Conservation (phyloP, 2,888 invertebrate genomes). For the Drosophila greeni region DNA sequence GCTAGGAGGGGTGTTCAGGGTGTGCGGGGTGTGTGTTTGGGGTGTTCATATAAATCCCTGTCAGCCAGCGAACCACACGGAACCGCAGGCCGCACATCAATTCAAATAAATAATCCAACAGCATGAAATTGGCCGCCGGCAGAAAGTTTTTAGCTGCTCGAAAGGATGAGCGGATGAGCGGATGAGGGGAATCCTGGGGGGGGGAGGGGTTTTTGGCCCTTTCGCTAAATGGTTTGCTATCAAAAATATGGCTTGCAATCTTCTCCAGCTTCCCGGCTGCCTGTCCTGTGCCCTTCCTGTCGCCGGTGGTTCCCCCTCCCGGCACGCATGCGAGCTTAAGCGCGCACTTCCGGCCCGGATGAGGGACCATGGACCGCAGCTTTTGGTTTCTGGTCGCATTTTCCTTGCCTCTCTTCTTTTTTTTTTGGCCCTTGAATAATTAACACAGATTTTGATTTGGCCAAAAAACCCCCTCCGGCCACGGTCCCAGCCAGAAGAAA, state of each 20-base stretch:
- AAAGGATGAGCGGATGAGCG: constrained; percentile 30
- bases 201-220: background rate
- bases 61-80: constrained; percentile 49
- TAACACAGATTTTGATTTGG: constrained; percentile 53
- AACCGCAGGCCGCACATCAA: constrained; percentile 65
- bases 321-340: constrained; percentile 51
- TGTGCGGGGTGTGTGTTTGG: background rate
- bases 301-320: background rate
- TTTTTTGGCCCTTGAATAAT: constrained; percentile 57
- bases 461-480: constrained; percentile 12
- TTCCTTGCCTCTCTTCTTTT: background rate
- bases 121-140: constrained; percentile 68
- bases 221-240: constrained; percentile 63
- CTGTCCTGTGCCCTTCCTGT: constrained; percentile 13
- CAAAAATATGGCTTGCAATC: constrained; percentile 60
- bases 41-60: constrained; percentile 57
- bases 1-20: background rate
- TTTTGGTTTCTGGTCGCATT: constrained; percentile 47
- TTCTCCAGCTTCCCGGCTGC: constrained; percentile 2
- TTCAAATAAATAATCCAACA: constrained; percentile 73
- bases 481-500: background rate
- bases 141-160: constrained; percentile 59
- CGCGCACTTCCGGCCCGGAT: constrained; percentile 60
- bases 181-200: background rate
- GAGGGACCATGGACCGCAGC: constrained; percentile 48